phyloP scores from a whole-genome alignment of 2,797 vertebrate species.

The Acanthiza pusilla region DNA sequence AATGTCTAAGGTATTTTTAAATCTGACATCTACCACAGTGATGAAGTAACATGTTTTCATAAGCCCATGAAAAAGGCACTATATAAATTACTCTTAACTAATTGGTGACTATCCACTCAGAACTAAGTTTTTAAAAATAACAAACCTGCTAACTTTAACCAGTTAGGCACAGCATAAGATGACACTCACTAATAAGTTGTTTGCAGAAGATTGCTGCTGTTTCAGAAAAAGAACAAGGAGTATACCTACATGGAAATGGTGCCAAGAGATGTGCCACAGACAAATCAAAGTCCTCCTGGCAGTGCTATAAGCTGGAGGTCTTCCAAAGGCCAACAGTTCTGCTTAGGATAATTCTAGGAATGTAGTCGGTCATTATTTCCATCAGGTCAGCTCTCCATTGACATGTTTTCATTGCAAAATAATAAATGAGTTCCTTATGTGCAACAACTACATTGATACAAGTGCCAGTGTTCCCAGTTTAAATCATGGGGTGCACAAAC shows the following conservation, averaged over 20 bases:
- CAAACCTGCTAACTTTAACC: neutral
- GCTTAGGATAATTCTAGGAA: constrained; percentile 31
- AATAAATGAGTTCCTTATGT: constrained; percentile 46
- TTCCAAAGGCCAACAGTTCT: constrained; percentile 3
- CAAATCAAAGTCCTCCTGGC: neutral
- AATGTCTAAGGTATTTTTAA: neutral
- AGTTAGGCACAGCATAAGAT: neutral
- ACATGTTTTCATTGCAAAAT: constrained; percentile 29
- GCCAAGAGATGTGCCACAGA: neutral
- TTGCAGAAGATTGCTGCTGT: neutral
- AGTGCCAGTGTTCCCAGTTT: neutral
- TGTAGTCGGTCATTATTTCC: neutral
- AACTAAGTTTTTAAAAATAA: neutral
- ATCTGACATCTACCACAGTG: neutral
- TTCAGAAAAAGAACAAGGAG: neutral
- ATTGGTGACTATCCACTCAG: neutral
- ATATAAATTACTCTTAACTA: neutral
- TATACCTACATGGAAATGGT: neutral
- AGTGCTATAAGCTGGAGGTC: neutral
- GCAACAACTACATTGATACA: neutral
- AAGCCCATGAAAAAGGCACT: neutral
- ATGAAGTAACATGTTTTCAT: neutral
- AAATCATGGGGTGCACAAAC: neutral
- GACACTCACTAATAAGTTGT: neutral
- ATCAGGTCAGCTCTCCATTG: constrained; percentile 22